Base-by-base conservation (phyloP, 2,797 vertebrate genomes). In the Peromyscus attwateri region DNA sequence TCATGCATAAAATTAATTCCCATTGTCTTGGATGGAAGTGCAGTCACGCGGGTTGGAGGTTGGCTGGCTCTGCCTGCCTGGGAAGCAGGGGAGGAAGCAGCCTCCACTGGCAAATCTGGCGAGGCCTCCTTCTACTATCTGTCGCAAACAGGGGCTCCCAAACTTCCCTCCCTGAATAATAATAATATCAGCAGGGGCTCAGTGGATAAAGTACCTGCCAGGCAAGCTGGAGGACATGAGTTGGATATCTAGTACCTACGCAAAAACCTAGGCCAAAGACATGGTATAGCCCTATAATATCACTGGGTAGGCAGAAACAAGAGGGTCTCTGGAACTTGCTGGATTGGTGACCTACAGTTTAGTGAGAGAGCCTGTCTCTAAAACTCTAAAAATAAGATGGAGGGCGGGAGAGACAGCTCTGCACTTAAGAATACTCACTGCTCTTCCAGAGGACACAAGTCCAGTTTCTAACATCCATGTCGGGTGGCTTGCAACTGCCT, bases 1-100 rank as follows among this genome's bases (percentile, higher is more conserved):
- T 97, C 93, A 96, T 25, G 94, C 94, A 46, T 93, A 89, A 94
- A 97, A 98, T 98, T 97, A 97, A 97, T 97, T 98, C 96, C 88
- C 52, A 96, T 97, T 91, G 87, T 96, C 96, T 98, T 97, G 97
- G 97, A 92, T 76, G 94, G 95, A 91, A 94, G 37, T 0, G 0
- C 5, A 66, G 84, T 96, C 97, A 97, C n/a, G 1, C 89, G 97
- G 77, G 84, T 49, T 91, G 93, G 92, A 94, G 96, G 76, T n/a
- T 95, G 98, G 95, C 96, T 62, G 95, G 71, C 25, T 57, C 49
- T 55, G 10, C 1, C 40, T 82, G 27, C 0, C 0, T 0, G 62
- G 94, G 90, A 88, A 96, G 91, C 95, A 77, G 62, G 93, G n/a
- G 8, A 85, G 87, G 93, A 64, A 88, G 34, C 0, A 0, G 87